phyloP scores from a whole-genome alignment of 1,140 invertebrate species.

The Mactra quadrangularis region DNA sequence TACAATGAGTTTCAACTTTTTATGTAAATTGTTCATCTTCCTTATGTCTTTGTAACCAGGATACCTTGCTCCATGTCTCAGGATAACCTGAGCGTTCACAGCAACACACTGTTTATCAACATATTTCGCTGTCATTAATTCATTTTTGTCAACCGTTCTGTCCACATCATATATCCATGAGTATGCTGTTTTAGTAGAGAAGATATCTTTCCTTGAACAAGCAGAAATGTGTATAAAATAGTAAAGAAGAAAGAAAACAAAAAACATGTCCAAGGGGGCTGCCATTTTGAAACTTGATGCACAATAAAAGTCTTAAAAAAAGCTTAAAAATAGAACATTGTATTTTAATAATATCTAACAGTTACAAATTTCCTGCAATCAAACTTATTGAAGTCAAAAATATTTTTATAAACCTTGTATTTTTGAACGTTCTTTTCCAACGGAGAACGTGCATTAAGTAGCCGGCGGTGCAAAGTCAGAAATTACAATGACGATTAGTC shows the following conservation, averaged over 20 bases:
- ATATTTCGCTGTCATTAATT: slow-evolving; percentile 61
- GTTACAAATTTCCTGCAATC: background rate
- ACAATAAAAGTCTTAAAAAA: background rate
- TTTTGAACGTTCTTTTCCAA: no score
- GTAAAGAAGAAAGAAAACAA: background rate
- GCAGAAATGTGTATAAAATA: no score
- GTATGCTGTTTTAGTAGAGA: slow-evolving; percentile 74
- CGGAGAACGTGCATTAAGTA: no score
- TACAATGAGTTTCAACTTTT: slow-evolving; percentile 54
- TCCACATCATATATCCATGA: slow-evolving; percentile 45
- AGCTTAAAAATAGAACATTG: background rate
- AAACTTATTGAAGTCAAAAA: no score
- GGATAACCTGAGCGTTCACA: slow-evolving; percentile 68
- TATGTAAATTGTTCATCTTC: slow-evolving; percentile 66
- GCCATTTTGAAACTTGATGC: slow-evolving; percentile 40
- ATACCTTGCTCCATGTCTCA: slow-evolving; percentile 74
- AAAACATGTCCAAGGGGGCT: slow-evolving; percentile 28
- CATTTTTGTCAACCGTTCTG: slow-evolving; percentile 53
- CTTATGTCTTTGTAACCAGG: slow-evolving; percentile 73
- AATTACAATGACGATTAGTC: no score
- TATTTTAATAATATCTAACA: background rate
- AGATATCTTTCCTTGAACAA: slow-evolving; percentile 48
- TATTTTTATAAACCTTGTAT: no score
- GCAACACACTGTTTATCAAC: slow-evolving; percentile 66
- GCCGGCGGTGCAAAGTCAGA: no score